A percentile compares a stretch with the other conserved stretches of the same genome.
These are phyloP conservation scores for Circaetus cinerascens DNA, from an alignment of 2,113 vertebrate species.

Conservation along the genomic window DNA sequence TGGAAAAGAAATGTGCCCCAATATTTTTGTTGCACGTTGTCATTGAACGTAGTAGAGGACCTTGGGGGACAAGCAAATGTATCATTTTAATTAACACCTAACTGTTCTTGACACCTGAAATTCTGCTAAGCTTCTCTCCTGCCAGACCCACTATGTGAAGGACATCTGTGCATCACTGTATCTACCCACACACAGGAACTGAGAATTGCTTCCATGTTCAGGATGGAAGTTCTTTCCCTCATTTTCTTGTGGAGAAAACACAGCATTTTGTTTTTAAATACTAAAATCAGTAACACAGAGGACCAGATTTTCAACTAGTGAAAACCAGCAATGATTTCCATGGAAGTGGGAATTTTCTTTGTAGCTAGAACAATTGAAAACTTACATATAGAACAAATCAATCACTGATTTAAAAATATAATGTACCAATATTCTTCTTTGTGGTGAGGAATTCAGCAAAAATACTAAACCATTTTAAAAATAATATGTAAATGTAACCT, in stretches of 20 bases:
- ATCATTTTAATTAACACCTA: background rate
- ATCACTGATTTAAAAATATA: background rate
- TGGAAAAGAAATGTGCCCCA: fast-evolving
- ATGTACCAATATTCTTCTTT: background rate
- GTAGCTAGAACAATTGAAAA: background rate
- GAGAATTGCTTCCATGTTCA: background rate
- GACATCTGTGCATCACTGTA: background rate
- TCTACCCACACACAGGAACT: background rate
- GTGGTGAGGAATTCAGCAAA: background rate
- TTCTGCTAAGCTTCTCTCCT: background rate
- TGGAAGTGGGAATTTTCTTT: background rate
- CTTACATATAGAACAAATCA: background rate
- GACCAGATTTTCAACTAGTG: background rate
- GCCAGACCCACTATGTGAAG: background rate
- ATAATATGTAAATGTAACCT: background rate
- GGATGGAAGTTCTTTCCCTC: background rate
- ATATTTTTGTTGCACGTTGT: background rate
- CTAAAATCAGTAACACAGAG: background rate
- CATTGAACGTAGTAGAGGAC: background rate
- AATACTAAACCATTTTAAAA: background rate
- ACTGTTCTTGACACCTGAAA: background rate
- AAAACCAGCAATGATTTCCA: background rate
- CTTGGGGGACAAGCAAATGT: background rate
- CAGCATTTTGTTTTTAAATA: background rate
- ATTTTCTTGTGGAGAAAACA: background rate